A percentile compares a stretch with the other conserved stretches of the same genome.
phyloP scores from a whole-genome alignment of 2,797 vertebrate species.

The Alouatta caraya region DNA sequence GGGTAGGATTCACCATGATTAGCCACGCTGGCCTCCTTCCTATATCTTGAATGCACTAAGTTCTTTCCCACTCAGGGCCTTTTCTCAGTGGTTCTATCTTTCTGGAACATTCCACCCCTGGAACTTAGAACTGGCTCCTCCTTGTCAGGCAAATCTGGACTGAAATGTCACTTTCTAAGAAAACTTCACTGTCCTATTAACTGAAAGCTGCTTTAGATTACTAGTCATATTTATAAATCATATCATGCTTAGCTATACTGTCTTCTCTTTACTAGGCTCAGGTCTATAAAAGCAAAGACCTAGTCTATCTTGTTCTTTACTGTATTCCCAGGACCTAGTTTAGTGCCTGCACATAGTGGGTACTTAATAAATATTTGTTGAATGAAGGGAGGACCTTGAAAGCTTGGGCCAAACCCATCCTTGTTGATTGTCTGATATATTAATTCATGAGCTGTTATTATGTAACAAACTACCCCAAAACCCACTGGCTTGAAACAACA shows the following conservation, averaged over 20 bases:
- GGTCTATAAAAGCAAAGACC: rapidly evolving
- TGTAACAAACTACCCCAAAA: neutral
- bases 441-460: neutral
- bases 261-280: neutral
- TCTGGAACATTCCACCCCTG: neutral
- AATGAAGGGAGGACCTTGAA: neutral
- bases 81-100: neutral
- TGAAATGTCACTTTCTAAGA: neutral
- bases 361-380: neutral
- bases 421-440: neutral
- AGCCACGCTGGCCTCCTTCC: no score
- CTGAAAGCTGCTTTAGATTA: neutral
- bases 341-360: neutral
- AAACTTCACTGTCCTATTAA: neutral
- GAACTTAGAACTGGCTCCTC: neutral
- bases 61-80: neutral
- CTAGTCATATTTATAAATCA: neutral
- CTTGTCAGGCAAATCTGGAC: neutral
- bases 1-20: no score
- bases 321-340: neutral
- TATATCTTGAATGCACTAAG: rapidly evolving
- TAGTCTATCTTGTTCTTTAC: neutral
- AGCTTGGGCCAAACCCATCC: neutral
- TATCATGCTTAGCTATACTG: neutral
- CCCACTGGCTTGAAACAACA: neutral